Conservation (phyloP, 2,797 vertebrate species). For the Rhinoraja longicauda region DNA sequence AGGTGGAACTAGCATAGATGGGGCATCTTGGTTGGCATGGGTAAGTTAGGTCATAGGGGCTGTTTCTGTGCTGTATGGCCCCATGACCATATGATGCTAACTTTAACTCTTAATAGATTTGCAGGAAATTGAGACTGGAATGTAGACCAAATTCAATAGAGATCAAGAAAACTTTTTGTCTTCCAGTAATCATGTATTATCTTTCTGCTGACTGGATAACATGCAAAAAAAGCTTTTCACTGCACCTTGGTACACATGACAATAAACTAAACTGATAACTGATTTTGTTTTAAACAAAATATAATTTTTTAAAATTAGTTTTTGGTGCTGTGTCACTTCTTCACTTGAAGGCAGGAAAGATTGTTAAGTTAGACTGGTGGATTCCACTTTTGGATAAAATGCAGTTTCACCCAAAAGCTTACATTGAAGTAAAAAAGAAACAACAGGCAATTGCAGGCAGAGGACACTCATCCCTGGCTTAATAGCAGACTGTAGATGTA, state of each 20-base stretch:
- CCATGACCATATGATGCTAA: not conserved
- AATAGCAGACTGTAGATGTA: not conserved
- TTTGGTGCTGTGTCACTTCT: not conserved
- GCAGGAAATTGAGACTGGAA: not conserved
- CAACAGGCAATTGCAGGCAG: not conserved
- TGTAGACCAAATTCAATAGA: not conserved
- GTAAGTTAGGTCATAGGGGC: too few relatives aligned
- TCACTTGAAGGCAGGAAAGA: not conserved
- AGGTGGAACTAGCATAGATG: too few relatives aligned
- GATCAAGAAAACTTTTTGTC: not conserved
- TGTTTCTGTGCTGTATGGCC: too few relatives aligned
- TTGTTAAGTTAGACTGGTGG: not conserved
- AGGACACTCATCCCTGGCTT: not conserved
- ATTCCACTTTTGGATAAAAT: not conserved
- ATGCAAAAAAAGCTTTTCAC: too few relatives aligned
- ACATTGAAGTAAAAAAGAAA: not conserved
- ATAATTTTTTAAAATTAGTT: too few relatives aligned
- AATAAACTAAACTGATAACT: too few relatives aligned
- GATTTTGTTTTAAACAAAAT: not conserved
- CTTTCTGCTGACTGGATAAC: too few relatives aligned
- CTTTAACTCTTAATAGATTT: not conserved
- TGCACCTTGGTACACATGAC: too few relatives aligned
- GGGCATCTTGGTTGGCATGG: too few relatives aligned
- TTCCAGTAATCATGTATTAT: not conserved
- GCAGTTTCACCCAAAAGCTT: not conserved